These are phyloP conservation scores for Hypomecis punctinalis DNA, from an alignment of 2,888 invertebrate genomes.

Conservation along the genomic window DNA sequence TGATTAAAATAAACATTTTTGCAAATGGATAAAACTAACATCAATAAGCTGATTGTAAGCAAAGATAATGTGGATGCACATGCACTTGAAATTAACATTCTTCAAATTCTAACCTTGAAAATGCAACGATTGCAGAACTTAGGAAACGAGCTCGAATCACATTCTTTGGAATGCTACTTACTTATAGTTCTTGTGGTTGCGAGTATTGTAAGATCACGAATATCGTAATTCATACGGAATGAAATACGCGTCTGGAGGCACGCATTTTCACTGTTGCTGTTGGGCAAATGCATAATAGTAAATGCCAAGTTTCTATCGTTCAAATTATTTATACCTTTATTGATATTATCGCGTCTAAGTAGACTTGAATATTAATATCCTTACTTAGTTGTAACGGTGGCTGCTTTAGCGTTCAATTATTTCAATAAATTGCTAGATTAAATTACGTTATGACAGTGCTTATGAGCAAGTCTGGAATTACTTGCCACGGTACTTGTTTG, in stretches of 20 bases:
- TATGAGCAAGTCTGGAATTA: constrained; percentile 20
- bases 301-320: constrained; percentile 26
- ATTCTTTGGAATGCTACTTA: not conserved
- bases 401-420: constrained; percentile 40
- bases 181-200: not conserved
- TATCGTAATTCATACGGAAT: constrained; percentile 6
- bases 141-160: too few species aligned
- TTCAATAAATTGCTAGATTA: constrained; percentile 39
- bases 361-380: constrained; percentile 29
- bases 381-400: constrained; percentile 32
- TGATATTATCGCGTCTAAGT: constrained; percentile 30
- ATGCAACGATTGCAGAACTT: too few species aligned
- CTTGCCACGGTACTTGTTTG: constrained; percentile 19
- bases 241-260: constrained; percentile 14
- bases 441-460: constrained; percentile 38
- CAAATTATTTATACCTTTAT: constrained; percentile 29
- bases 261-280: constrained; percentile 26
- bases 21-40: too few species aligned
- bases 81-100: too few species aligned
- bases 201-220: constrained; percentile 11
- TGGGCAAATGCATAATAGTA: constrained; percentile 22
- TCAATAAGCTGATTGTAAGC: too few species aligned
- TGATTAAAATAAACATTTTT: not conserved
- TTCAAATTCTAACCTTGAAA: too few species aligned
- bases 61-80: too few species aligned